Evolutionary conservation across 2,888 invertebrate species (phyloP).

Genomic region (Eristalis tenax): DNA sequence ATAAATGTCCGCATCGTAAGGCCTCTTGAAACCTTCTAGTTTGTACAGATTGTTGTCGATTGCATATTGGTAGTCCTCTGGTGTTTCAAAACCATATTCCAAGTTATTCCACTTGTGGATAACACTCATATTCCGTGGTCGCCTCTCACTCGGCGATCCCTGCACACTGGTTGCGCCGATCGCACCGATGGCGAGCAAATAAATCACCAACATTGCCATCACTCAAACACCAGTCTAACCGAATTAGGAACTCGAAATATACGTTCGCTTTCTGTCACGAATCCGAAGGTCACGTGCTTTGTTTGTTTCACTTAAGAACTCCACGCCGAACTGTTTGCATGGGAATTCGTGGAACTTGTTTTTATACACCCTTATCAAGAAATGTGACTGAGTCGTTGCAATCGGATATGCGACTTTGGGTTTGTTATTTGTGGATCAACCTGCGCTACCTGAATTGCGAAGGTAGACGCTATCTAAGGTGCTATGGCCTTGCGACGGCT

Average conservation of each 20-base stretch:
- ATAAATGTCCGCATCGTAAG: constrained; percentile 45
- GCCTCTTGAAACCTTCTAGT: constrained; percentile 35
- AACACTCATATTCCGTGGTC: constrained; percentile 30
- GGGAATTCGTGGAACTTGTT: not conserved
- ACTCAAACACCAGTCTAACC: not conserved
- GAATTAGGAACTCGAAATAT: not conserved
- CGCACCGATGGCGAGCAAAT: not conserved
- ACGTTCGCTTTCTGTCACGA: not conserved
- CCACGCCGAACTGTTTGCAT: not conserved
- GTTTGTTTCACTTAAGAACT: not conserved
- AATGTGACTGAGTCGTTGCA: not conserved
- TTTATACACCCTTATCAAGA: not conserved
- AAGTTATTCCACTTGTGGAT: constrained; percentile 47
- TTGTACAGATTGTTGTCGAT: constrained; percentile 26
- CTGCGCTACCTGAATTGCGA: not conserved
- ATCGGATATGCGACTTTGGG: not conserved
- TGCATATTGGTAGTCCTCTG: constrained; percentile 22
- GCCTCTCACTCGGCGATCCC: not conserved
- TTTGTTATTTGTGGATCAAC: not conserved
- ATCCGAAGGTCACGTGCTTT: not conserved
- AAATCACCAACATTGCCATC: constrained; percentile 23
- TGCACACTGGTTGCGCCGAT: constrained; percentile 23
- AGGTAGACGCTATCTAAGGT: not conserved
- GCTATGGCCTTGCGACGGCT: not conserved
- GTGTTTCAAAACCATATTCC: constrained; percentile 39